phyloP scores from a whole-genome alignment of 2,113 vertebrate species.

The Syngnathus floridae region DNA sequence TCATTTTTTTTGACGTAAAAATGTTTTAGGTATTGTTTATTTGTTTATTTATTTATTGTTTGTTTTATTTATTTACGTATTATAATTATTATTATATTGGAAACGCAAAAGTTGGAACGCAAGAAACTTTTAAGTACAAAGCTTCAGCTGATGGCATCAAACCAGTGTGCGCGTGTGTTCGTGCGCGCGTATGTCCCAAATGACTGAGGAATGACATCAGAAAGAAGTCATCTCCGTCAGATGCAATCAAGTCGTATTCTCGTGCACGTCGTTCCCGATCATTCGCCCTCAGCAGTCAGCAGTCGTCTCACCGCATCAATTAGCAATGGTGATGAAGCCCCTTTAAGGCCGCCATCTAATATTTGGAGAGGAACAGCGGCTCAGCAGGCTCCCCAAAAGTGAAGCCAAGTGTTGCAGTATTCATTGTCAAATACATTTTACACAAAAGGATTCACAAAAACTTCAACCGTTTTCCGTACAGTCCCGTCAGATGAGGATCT shows the following conservation, averaged over 20 bases:
- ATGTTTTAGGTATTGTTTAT: too few relatives aligned
- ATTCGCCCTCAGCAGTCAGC: conserved; percentile 43
- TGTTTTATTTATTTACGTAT: neutral
- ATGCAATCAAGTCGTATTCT: conserved; percentile 59
- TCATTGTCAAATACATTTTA: conserved; percentile 44
- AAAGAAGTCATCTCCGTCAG: conserved; percentile 61
- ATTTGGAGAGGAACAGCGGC: neutral
- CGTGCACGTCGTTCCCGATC: conserved; percentile 37
- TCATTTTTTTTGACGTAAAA: too few relatives aligned
- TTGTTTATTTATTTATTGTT: too few relatives aligned
- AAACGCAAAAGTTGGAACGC: neutral
- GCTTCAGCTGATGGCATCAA: neutral
- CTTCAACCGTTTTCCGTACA: conserved; percentile 49
- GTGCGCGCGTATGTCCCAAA: neutral
- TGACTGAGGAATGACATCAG: conserved; percentile 49
- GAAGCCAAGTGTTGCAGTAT: neutral
- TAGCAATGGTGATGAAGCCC: conserved; percentile 42
- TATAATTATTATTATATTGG: neutral
- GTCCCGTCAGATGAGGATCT: conserved; percentile 65
- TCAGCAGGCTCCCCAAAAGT: neutral
- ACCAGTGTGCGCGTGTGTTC: neutral
- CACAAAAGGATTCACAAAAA: conserved; percentile 60
- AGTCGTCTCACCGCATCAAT: conserved; percentile 54
- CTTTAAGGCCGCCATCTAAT: conserved; percentile 31
- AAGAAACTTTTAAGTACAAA: neutral